A percentile compares a stretch with the other conserved stretches of the same genome.
phyloP scores from a whole-genome alignment of 2,113 vertebrate genomes.

The Oreotrochilus melanogaster region DNA sequence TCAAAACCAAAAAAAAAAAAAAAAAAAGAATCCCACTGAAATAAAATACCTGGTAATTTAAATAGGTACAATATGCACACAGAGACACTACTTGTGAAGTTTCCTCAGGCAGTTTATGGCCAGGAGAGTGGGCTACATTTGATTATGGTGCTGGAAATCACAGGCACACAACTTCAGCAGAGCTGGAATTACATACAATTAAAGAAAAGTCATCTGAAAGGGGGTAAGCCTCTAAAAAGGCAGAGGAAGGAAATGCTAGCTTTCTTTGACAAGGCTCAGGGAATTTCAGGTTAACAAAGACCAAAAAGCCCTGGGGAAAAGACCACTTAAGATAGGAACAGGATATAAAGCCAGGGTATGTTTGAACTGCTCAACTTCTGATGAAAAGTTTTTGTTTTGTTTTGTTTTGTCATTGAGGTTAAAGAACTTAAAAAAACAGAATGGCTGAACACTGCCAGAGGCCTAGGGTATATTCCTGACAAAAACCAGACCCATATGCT shows the following conservation, averaged over 20 bases:
- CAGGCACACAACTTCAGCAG: background rate
- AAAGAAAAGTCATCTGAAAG: background rate
- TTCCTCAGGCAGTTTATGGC: background rate
- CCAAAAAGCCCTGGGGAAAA: background rate
- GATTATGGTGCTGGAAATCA: background rate
- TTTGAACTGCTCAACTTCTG: background rate
- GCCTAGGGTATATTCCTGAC: background rate
- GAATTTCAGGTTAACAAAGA: background rate
- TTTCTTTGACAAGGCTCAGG: background rate
- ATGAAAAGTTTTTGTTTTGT: background rate
- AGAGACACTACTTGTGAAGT: background rate
- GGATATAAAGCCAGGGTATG: background rate
- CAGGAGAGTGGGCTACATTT: background rate
- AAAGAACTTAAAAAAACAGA: constrained; percentile 11
- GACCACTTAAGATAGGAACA: background rate
- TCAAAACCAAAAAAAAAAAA: background rate
- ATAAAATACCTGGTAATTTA: background rate
- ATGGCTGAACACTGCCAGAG: background rate
- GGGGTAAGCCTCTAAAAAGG: background rate
- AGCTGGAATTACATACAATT: background rate
- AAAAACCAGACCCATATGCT: background rate
- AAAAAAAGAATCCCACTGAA: background rate
- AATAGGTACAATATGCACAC: background rate
- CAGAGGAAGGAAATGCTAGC: background rate
- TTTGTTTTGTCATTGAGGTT: background rate